Base-by-base conservation (phyloP, 2,113 vertebrate species). In the Neotoma lepida region DNA sequence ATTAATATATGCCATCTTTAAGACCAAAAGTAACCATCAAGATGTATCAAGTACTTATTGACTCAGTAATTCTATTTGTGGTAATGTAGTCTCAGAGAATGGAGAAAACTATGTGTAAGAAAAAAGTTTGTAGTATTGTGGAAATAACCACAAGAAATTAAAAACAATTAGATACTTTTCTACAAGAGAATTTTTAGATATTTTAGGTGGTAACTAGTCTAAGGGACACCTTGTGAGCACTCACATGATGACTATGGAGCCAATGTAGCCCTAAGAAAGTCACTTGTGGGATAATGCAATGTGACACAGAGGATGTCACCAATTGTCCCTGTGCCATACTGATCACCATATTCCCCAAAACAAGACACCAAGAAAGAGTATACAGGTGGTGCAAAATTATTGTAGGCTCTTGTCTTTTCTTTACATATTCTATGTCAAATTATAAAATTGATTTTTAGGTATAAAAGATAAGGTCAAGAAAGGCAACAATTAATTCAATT, bases 1-100 rank as follows among this genome's bases (percentile, higher is more conserved):
- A 90, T 73, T 18, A 85, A 96, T 71, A 88, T 2, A 81, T 9
- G 44, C 12, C 30, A 41, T 89, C 10, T 41, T 94, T 54, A 92
- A 88, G 73, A 89, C 46, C 18, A 20, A 15, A 91, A 89, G 73
- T 89, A 89, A 91, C 39, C n/a, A 44, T 61, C 39, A 95, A 92
- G 35, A 88, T 66, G 20, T 28, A 82, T 46, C 44, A 88, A 93
- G 41, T 54, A 71, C 20, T 68, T 18, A 71, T 26, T 80, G 51
- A 58, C 70, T 81, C 66, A 30, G 35, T 81, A 71, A 88, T 77
- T 77, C 71, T 89, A 71, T 33, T 84, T 80, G 10, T 17, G 81
- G 64, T 10, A 85, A 92, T 41, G 46, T 74, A 76, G 15, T 71
- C 33, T 96, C 86, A 88, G 73, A 46, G 28, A 87, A 63, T 41